These are phyloP conservation scores for Oophaga sylvatica DNA, from an alignment of 2,797 vertebrate genomes.

Conservation along the genomic window DNA sequence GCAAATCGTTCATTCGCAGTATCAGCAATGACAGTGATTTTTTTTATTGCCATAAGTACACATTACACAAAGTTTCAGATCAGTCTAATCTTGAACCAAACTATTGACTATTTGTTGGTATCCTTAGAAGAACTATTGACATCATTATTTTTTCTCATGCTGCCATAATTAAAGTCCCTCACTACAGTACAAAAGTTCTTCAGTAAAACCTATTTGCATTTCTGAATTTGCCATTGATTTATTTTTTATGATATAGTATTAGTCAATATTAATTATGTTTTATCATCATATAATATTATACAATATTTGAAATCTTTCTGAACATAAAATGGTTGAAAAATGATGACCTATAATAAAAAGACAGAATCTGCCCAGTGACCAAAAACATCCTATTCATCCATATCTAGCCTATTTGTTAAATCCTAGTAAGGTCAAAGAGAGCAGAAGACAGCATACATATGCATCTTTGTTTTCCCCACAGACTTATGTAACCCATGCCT, in stretches of 20 bases:
- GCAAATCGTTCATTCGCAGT: no score
- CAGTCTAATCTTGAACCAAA: no score
- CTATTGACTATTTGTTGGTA: no score
- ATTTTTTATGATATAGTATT: not conserved
- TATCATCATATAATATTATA: not conserved
- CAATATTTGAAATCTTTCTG: not conserved
- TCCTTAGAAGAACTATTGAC: no score
- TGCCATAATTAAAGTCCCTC: no score
- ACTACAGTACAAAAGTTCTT: no score
- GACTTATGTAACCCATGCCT: constrained; percentile 17
- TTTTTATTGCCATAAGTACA: no score
- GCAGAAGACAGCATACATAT: constrained; percentile 25
- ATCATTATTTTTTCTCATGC: no score
- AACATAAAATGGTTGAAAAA: not conserved
- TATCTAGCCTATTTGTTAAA: not conserved
- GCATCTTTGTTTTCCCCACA: constrained; percentile 28
- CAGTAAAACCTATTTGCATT: no score
- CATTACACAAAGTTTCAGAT: no score
- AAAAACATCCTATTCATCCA: not conserved
- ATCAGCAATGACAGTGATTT: no score
- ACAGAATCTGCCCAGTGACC: not conserved
- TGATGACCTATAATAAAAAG: not conserved
- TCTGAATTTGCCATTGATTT: not conserved
- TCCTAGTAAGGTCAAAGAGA: constrained; percentile 20
- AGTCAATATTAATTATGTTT: not conserved